These are phyloP conservation scores for Electrona antarctica DNA, from an alignment of 2,113 vertebrate species.

Conservation along the genomic window DNA sequence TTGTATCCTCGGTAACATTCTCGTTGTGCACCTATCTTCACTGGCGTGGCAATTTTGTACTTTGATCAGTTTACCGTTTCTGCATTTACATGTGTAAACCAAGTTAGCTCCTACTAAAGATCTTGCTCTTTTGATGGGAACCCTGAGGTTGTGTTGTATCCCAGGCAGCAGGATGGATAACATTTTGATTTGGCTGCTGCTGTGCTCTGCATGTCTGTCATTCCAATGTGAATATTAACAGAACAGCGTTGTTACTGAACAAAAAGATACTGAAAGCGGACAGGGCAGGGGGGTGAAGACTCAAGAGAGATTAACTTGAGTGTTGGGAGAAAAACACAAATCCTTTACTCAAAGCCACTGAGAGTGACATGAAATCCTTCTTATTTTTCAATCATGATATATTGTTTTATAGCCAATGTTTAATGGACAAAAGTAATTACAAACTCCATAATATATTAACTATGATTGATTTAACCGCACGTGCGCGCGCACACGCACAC, in stretches of 20 bases:
- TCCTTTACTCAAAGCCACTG: conserved; percentile 4
- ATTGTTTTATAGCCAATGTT: too few relatives aligned
- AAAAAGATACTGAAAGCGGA: neutral
- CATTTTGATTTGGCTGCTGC: conserved; percentile 19
- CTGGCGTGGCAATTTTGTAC: neutral
- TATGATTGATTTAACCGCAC: too few relatives aligned
- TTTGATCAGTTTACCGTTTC: conserved; percentile 13
- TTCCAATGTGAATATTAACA: conserved; percentile 36
- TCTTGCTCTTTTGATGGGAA: neutral
- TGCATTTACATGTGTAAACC: neutral
- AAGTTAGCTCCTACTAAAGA: neutral
- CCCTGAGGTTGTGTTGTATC: conserved; percentile 12
- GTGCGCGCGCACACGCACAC: too few relatives aligned
- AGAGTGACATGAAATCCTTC: too few relatives aligned
- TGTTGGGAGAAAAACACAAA: neutral
- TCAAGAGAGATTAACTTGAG: conserved; percentile 1
- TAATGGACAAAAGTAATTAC: too few relatives aligned
- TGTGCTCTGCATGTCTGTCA: conserved; percentile 30
- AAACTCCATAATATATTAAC: too few relatives aligned
- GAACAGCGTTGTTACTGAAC: conserved; percentile 1
- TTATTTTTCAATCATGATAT: too few relatives aligned
- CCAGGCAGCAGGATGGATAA: conserved; percentile 27
- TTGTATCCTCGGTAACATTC: too few relatives aligned
- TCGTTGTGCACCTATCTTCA: too few relatives aligned
- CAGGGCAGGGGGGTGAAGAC: neutral